phyloP scores from a whole-genome alignment of 2,113 vertebrate genomes.

The Gopherus evgoodei region DNA sequence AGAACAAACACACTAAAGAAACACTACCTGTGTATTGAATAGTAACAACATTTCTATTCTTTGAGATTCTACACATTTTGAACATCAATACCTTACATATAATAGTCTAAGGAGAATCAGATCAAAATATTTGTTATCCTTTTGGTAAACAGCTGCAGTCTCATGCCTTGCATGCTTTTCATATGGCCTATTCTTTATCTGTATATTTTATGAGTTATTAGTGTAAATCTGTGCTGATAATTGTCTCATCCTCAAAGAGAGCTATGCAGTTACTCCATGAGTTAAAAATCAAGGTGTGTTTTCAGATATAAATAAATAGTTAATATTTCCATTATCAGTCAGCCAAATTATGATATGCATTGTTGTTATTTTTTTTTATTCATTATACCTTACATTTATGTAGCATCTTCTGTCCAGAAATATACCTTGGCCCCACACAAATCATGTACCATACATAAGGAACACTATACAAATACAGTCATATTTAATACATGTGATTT shows the following conservation, averaged over 20 bases:
- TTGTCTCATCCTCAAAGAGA: not conserved
- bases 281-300: not conserved
- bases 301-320: not conserved
- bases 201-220: not conserved
- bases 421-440: not conserved
- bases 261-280: not conserved
- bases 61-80: not conserved
- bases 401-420: not conserved
- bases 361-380: not conserved
- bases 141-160: not conserved
- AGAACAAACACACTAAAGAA: not conserved
- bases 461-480: not conserved
- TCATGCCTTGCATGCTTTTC: not conserved
- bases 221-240: not conserved
- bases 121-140: not conserved
- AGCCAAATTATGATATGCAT: not conserved
- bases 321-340: not conserved
- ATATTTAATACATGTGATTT: not conserved
- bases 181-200: not conserved
- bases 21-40: not conserved
- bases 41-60: not conserved
- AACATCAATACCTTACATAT: not conserved
- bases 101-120: not conserved
- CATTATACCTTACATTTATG: not conserved
- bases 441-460: not conserved